These are phyloP conservation scores for Paratilapia polleni DNA, from an alignment of 2,113 vertebrate genomes.

Conservation along the genomic window DNA sequence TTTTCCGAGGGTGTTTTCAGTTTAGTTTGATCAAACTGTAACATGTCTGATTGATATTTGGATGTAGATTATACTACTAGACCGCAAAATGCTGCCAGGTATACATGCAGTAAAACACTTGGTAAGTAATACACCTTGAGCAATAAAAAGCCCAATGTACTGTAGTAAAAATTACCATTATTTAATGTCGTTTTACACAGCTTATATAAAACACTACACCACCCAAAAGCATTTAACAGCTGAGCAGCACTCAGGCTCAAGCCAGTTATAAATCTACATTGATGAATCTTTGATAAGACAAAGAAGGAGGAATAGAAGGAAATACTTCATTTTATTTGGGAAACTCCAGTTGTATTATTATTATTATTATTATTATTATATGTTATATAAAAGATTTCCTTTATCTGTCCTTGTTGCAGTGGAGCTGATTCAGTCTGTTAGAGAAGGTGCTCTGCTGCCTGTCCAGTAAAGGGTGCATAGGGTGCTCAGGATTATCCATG, in stretches of 20 bases:
- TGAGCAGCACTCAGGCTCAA: background rate
- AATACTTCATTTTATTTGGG: too few relatives aligned
- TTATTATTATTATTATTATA: too few relatives aligned
- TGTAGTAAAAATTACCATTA: slow-evolving; percentile 33
- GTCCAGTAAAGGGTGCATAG: too few relatives aligned
- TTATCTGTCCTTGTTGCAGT: too few relatives aligned
- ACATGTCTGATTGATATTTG: slow-evolving; percentile 49
- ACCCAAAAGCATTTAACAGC: slow-evolving; percentile 16
- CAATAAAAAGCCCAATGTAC: slow-evolving; percentile 40
- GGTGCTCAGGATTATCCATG: too few relatives aligned
- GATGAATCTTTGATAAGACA: background rate
- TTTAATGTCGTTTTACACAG: slow-evolving; percentile 18
- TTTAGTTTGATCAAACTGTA: slow-evolving; percentile 50
- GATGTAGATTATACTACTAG: slow-evolving; percentile 6
- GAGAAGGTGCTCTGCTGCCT: too few relatives aligned
- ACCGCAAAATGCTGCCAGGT: slow-evolving; percentile 23
- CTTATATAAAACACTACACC: slow-evolving; percentile 25
- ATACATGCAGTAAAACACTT: slow-evolving; percentile 23
- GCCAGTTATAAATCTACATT: slow-evolving; percentile 35
- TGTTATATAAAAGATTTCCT: too few relatives aligned
- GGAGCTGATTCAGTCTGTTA: too few relatives aligned
- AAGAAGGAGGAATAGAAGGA: too few relatives aligned
- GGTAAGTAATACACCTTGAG: slow-evolving; percentile 39
- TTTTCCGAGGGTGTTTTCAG: slow-evolving; percentile 30
- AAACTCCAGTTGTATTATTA: too few relatives aligned